Conservation (phyloP, 2,797 vertebrate species). For the Tamandua tetradactyla region DNA sequence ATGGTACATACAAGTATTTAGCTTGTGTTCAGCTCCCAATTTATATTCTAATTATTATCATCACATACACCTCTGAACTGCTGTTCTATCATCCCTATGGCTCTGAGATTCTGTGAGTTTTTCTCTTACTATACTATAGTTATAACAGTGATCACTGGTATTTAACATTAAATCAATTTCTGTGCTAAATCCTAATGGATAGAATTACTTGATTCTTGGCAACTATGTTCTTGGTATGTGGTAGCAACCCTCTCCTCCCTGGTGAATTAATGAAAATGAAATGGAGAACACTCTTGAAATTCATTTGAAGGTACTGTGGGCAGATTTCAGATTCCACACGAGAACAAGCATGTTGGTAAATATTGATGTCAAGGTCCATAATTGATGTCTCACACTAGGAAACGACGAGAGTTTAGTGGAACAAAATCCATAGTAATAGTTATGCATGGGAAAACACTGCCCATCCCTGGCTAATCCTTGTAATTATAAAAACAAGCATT, state of each 20-base stretch:
- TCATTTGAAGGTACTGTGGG: background rate
- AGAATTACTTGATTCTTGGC: background rate
- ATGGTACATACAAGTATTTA: background rate
- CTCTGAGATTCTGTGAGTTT: background rate
- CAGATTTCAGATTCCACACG: too few relatives aligned
- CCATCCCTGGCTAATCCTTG: background rate
- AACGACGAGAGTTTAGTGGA: background rate
- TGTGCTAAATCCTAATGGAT: constrained; percentile 1
- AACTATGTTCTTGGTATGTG: background rate
- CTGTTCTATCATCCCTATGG: background rate
- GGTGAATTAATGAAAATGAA: background rate
- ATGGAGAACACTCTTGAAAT: background rate
- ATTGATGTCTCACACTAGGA: background rate
- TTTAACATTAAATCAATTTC: constrained; percentile 11
- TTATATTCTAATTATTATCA: background rate
- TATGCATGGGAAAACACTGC: background rate
- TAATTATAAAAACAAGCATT: background rate
- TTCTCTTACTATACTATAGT: background rate
- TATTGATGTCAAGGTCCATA: background rate
- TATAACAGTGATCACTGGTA: background rate
- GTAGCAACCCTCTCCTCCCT: background rate
- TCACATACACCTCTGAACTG: background rate
- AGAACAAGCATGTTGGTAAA: background rate
- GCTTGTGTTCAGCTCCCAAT: background rate
- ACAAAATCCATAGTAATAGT: background rate